These are phyloP conservation scores for Cylindroiulus punctatus DNA, from an alignment of 2,888 invertebrate species.

Conservation along the genomic window DNA sequence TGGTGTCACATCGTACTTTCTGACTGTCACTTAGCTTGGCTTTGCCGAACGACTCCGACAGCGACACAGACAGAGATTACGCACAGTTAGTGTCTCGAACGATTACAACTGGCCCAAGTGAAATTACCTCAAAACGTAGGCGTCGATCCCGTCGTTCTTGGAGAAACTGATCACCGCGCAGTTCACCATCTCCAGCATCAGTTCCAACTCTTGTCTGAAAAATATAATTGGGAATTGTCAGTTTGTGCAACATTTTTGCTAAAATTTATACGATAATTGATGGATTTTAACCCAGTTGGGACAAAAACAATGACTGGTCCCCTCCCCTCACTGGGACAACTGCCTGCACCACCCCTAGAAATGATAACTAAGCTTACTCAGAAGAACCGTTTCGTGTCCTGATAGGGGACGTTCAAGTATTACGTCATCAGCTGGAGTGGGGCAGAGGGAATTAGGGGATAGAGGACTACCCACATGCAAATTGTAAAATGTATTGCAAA, in stretches of 20 bases:
- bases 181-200: conserved; percentile 86
- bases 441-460: too few species aligned
- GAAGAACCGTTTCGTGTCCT: too few species aligned
- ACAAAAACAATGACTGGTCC: too few species aligned
- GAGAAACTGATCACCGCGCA: conserved; percentile 96
- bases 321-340: too few species aligned
- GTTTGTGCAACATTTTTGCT: background rate
- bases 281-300: too few species aligned
- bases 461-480: too few species aligned
- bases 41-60: background rate
- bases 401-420: too few species aligned
- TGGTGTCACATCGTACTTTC: background rate
- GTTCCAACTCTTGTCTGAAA: conserved; percentile 86
- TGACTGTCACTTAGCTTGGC: conserved; percentile 1
- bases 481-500: too few species aligned
- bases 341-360: too few species aligned
- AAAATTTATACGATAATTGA: too few species aligned
- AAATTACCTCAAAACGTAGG: conserved; percentile 91
- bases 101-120: background rate
- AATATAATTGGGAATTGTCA: background rate
- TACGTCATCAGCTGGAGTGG: too few species aligned
- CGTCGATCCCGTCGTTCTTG: conserved; percentile 89
- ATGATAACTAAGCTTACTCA: too few species aligned
- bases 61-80: background rate
- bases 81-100: background rate